Evolutionary conservation across 2,888 invertebrate genomes (phyloP).

Genomic region (Crepidodera aurea): DNA sequence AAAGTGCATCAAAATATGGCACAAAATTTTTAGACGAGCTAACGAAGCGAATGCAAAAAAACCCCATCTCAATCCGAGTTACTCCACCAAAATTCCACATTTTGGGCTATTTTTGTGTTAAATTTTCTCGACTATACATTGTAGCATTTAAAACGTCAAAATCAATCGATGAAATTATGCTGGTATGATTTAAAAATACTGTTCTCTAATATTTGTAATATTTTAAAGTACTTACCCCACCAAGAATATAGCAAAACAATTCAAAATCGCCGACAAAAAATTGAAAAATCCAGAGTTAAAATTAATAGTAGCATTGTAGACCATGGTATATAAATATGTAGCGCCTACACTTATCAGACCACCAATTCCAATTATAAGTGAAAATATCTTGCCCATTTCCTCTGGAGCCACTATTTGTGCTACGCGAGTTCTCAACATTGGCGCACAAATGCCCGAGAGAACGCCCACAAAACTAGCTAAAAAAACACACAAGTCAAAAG

Average conservation of each 20-base stretch:
- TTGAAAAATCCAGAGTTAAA: slow-evolving; percentile 6
- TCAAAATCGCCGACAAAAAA: slow-evolving; percentile 1
- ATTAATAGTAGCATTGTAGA: slow-evolving; percentile 9
- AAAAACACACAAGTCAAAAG: background rate
- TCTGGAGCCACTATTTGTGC: slow-evolving; percentile 7
- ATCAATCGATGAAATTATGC: too few relatives aligned
- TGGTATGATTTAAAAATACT: too few relatives aligned
- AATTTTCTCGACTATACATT: too few relatives aligned
- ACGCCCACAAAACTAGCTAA: background rate
- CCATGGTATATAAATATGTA: slow-evolving; percentile 5
- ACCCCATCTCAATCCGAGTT: too few relatives aligned
- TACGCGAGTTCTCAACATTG: slow-evolving; percentile 7
- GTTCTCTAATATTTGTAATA: background rate
- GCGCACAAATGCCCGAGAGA: background rate
- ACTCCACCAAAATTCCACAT: too few relatives aligned
- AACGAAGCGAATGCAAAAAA: too few relatives aligned
- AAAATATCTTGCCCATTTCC: slow-evolving; percentile 20
- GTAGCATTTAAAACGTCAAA: too few relatives aligned
- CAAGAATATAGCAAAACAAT: slow-evolving; percentile 5
- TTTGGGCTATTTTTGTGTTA: too few relatives aligned
- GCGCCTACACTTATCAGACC: background rate
- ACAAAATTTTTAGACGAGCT: too few relatives aligned
- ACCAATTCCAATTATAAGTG: background rate
- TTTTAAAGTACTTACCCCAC: slow-evolving; percentile 10
- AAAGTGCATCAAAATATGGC: too few relatives aligned